Evolutionary conservation across 2,113 vertebrate species (phyloP).

Genomic region (Amazona vittata): DNA sequence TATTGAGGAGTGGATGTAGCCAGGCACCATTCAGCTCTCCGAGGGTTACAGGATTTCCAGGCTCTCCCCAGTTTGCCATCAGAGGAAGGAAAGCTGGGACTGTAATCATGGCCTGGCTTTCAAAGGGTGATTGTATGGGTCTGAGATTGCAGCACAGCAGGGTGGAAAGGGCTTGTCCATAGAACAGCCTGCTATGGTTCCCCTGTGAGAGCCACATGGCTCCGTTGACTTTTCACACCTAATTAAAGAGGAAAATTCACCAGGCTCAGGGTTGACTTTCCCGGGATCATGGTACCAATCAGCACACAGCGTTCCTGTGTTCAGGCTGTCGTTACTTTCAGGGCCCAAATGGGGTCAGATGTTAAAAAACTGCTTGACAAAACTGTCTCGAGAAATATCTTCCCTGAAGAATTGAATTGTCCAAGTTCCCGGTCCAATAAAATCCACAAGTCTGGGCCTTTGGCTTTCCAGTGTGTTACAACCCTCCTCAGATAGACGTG

Average conservation of each 20-base stretch:
- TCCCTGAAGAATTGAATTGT: conserved; percentile 25
- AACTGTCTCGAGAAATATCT: conserved; percentile 12
- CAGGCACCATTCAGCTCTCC: rapidly evolving
- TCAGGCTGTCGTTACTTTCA: neutral
- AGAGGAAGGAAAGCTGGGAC: neutral
- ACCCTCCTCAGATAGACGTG: neutral
- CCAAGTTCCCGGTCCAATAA: neutral
- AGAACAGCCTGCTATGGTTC: neutral
- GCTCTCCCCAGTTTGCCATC: neutral
- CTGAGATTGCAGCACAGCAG: neutral
- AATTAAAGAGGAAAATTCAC: conserved; percentile 41
- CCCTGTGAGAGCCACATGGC: neutral
- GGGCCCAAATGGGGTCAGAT: conserved; percentile 11
- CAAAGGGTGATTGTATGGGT: neutral
- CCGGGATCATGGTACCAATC: neutral
- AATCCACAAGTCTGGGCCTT: neutral
- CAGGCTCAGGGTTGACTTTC: neutral
- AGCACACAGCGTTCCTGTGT: conserved; percentile 12
- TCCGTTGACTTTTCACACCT: conserved; percentile 60
- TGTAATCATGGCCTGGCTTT: neutral
- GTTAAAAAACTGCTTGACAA: conserved; percentile 4
- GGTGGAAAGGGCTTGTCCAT: neutral
- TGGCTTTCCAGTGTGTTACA: neutral
- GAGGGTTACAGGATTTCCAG: neutral
- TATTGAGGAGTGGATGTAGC: neutral